A percentile compares a stretch with the other conserved stretches of the same genome.
Evolutionary conservation across 2,888 invertebrate species (phyloP).

Genomic region (Sphaerophoria rueppellii): DNA sequence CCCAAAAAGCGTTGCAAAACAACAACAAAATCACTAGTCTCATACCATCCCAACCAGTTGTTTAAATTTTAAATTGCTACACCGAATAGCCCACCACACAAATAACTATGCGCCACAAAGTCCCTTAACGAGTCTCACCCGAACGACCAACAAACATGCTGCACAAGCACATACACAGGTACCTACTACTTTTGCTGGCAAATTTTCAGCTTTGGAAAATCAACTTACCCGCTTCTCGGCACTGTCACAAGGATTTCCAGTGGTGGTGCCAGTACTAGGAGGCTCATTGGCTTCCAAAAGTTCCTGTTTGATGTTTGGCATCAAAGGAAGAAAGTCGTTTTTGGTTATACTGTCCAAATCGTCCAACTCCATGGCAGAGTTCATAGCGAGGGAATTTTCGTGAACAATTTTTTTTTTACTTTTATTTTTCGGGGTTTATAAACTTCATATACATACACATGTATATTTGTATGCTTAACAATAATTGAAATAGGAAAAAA

Average conservation of each 20-base stretch:
- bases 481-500: conserved; percentile 4
- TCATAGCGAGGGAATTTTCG: conserved; percentile 68
- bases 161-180: neutral
- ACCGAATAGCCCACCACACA: neutral
- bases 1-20: neutral
- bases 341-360: conserved; percentile 81
- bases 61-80: neutral
- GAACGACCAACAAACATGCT: conserved; percentile 17
- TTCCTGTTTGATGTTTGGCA: conserved; percentile 81
- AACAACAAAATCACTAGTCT: neutral
- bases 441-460: conserved; percentile 48
- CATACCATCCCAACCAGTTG: neutral
- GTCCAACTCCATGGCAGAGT: conserved; percentile 80
- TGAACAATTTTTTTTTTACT: conserved; percentile 39
- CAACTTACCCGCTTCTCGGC: conserved; percentile 82
- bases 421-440: conserved; percentile 43
- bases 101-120: conserved; percentile 26
- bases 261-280: conserved; percentile 75
- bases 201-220: neutral
- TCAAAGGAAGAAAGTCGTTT: conserved; percentile 81
- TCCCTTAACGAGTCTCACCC: neutral
- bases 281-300: conserved; percentile 79
- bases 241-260: conserved; percentile 82
- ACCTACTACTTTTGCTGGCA: neutral
- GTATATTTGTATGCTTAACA: conserved; percentile 24